These are phyloP conservation scores for Ciona savignyi DNA, from an alignment of 23 tunicate genomes.

Conservation along the genomic window DNA sequence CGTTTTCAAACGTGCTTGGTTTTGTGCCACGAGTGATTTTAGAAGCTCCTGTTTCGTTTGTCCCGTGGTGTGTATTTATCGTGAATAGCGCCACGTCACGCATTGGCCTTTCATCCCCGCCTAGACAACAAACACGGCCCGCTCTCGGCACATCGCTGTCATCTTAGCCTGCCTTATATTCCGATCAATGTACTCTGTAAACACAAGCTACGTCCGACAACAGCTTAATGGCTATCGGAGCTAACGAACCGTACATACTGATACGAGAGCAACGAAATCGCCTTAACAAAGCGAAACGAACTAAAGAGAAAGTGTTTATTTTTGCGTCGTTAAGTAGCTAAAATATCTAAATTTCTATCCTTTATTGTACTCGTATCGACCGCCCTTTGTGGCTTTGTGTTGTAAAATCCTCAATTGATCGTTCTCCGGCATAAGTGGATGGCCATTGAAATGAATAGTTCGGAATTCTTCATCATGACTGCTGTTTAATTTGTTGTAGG, in stretches of 20 bases:
- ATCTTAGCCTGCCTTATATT: not conserved
- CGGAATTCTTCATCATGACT: not conserved
- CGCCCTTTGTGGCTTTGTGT: not conserved
- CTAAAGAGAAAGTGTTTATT: not conserved
- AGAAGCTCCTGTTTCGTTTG: not conserved
- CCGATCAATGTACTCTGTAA: not conserved
- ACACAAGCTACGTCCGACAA: not conserved
- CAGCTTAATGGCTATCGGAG: not conserved
- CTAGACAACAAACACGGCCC: not conserved
- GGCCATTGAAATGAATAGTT: not conserved
- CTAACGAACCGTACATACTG: not conserved
- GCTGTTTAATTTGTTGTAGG: too few relatives aligned
- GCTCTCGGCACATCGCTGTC: not conserved
- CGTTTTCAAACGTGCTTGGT: not conserved
- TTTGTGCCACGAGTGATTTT: not conserved
- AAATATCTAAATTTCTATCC: not conserved
- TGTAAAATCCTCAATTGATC: not conserved
- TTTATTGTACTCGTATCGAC: not conserved
- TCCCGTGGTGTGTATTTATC: not conserved
- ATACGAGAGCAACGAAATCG: not conserved
- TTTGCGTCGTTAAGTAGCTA: not conserved
- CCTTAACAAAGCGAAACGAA: not conserved
- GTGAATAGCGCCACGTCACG: slow-evolving; percentile 2
- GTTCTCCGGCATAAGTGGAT: not conserved
- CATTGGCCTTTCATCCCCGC: not conserved